Evolutionary conservation across 2,797 vertebrate species (phyloP), one percentile per base, ranked within the genome.

Genomic region (Alectoris magna): DNA sequence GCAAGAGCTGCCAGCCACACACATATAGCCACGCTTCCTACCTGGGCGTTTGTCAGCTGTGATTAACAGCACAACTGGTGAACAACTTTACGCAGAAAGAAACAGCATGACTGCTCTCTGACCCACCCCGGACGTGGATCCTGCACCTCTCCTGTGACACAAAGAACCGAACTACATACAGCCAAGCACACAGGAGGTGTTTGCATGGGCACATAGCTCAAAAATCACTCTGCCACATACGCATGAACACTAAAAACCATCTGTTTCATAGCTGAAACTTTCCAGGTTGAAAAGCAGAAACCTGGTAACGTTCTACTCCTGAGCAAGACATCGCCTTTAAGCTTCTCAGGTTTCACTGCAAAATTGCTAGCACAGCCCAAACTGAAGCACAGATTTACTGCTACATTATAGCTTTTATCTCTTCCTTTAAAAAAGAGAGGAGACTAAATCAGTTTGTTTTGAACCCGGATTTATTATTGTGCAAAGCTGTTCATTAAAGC

Each of bases 381-480:
- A 27, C 27, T 9, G 36, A 51, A 39, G 18, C 27, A 4, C 23
- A 26, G 15, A n/a, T 2, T 1, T 5, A 1, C 34, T 11, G 44
- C 53, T 10, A 41, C 1, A 1, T 0, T 4, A 46, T 18, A 59
- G 41, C 44, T 78, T 24, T 75, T 26, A 4, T 43, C 6, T 49
- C 38, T 49, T 34, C 62, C 51, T 34, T 14, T 72, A 31, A 41
- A 60, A 22, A 84, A 56, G 63, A 60, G 69, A 72, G 69, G 82
- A 96, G 89, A 78, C 87, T 1, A 39, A 70, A 53, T 1, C 12
- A 38, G 53, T 90, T 93, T 90, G 55, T 29, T 91, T 83, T 51
- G 75, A 68, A 68, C 27, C 53, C 26, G 21, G 8, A 34, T 95
- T 95, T 94, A 87, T 95, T 94, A 14, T 23, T 44, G 68, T 26